Conservation (phyloP, 2,797 vertebrate genomes). For the Bryconaethiops microstoma region DNA sequence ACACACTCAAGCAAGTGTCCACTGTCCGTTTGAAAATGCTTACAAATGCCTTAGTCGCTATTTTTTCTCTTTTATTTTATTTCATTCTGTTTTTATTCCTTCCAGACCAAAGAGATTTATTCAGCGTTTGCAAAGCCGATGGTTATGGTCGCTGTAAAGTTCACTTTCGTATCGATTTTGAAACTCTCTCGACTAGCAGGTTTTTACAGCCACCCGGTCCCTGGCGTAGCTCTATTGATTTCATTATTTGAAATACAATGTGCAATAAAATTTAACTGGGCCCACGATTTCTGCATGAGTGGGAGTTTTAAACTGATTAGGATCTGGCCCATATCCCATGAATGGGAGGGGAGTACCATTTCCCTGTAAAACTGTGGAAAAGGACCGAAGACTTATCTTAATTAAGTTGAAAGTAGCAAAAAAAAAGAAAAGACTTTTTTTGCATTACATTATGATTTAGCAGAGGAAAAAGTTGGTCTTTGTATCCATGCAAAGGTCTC, state of each 20-base stretch:
- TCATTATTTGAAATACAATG: constrained; percentile 47
- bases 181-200: constrained; percentile 34
- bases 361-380: constrained; percentile 28
- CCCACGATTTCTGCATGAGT: constrained; percentile 38
- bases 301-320: constrained; percentile 31
- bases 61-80: not conserved
- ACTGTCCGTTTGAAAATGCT: constrained; percentile 16
- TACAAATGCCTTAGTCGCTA: constrained; percentile 2
- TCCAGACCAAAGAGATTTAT: constrained; percentile 35
- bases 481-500: not conserved
- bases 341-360: not conserved
- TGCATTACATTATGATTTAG: not conserved
- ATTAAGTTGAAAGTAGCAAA: constrained; percentile 28
- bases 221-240: constrained; percentile 33
- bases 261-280: constrained; percentile 48
- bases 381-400: constrained; percentile 31
- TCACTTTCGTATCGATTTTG: constrained; percentile 46
- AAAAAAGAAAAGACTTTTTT: not conserved
- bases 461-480: not conserved
- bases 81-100: not conserved
- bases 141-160: constrained; percentile 39
- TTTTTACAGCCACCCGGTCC: constrained; percentile 15
- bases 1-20: constrained; percentile 21
- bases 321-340: constrained; percentile 18
- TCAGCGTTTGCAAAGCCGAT: constrained; percentile 35